A percentile compares a stretch with the other conserved stretches of the same genome.
These are phyloP conservation scores for Megaceryle maxima DNA, from an alignment of 2,113 vertebrate species.

Conservation along the genomic window DNA sequence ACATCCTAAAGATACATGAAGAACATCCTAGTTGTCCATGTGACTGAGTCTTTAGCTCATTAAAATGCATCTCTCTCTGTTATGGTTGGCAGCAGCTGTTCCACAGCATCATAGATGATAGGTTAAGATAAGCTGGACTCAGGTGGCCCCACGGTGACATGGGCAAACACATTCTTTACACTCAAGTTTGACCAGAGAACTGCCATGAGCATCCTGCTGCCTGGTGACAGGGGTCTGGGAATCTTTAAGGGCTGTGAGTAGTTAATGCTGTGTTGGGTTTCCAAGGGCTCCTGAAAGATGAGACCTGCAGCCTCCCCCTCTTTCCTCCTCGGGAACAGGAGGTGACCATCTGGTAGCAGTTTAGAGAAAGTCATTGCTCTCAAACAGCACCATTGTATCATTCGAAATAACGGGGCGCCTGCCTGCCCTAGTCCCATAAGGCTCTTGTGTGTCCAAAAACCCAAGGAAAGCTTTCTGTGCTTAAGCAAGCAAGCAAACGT, in stretches of 20 bases:
- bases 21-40: neutral
- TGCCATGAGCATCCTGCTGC: neutral
- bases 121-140: neutral
- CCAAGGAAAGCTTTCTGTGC: slow-evolving; percentile 4
- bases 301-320: slow-evolving; percentile 52
- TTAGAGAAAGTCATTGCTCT: slow-evolving; percentile 11
- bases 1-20: rapidly evolving
- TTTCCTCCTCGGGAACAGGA: slow-evolving; percentile 44
- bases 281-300: slow-evolving; percentile 52
- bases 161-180: neutral
- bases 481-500: slow-evolving; percentile 57
- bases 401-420: slow-evolving; percentile 9
- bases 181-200: neutral
- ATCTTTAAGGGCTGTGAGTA: neutral
- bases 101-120: rapidly evolving
- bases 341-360: slow-evolving; percentile 70
- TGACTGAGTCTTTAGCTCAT: neutral
- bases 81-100: neutral
- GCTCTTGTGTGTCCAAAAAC: neutral
- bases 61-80: neutral
- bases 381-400: slow-evolving; percentile 48
- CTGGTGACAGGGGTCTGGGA: neutral
- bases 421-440: slow-evolving; percentile 5
- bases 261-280: slow-evolving; percentile 18
- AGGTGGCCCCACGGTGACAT: rapidly evolving